Base-by-base conservation (phyloP, 2,888 invertebrate species). In the Norana najaformis region DNA sequence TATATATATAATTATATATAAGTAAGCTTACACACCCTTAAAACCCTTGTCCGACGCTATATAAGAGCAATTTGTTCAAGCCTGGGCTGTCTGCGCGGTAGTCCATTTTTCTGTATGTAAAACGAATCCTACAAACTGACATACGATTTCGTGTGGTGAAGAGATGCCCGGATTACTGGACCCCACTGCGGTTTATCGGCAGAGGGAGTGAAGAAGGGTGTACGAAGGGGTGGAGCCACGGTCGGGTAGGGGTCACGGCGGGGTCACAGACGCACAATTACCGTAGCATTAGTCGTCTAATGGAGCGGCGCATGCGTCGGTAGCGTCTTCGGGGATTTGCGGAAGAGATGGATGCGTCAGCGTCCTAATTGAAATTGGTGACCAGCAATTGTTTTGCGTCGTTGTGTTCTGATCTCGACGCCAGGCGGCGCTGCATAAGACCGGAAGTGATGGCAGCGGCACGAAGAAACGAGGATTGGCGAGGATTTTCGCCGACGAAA, bases 361-460 rank as follows among this genome's bases (percentile, higher is more conserved):
- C n/a, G 69, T 30, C 30, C 11, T 69, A 69, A 69, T 69, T 69
- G 69, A 69, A 69, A 69, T 69, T 69, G 69, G 69, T 69, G 69
- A n/a, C 69, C 30, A 69, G 69, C 69, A 69, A 69, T 69, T 69
- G 69, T 69, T 69, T 69, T 69, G 23, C 47, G 47, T 47, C 23
- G 23, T 2, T 23, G 23, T 23, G 69, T 8, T 69, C 69, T 69
- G 69, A 69, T 69, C 69, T 69, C 69, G 69, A n/a, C 69, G 69
- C n/a, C n/a, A n/a, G 69, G 69, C 30, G 69, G 69, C 69, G 69
- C 69, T 69, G 69, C 69, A n/a, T 69, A 69, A 69, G 69, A 69
- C 69, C 69, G 69, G 69, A 69, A 69, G n/a, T n/a, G 69, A 69
- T 8, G 69, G n/a, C n/a, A 69, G 69, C 69, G 69, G 69, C 69